Evolutionary conservation across 1,140 invertebrate species (phyloP), one percentile per base, ranked within the genome.

Genomic region (Drosophila sp.): DNA sequence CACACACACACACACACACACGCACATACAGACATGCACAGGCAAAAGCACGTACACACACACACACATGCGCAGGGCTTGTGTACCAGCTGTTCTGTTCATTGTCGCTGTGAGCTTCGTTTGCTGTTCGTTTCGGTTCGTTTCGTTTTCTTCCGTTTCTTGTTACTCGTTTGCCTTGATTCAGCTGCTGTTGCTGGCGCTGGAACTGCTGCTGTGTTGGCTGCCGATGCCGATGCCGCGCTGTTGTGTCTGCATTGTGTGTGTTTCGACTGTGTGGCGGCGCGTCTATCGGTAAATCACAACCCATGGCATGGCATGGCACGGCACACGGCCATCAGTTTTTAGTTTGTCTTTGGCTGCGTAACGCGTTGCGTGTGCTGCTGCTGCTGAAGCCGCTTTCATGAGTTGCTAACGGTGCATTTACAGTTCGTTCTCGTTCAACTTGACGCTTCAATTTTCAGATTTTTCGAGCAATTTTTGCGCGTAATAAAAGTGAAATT

Each of bases 281-380:
- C 44, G 44, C 8, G 44, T 50, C 44, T 50, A 50, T 87, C 80
- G 85, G 84, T 89, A 89, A 89, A 89, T 89, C 84, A 89, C 84
- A 89, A 78, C 85, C 44, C 85, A 69, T 72, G 63, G 17, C 17
- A 69, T 72, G 63, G 17, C 17, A 17, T 17, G 17, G 77, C 80
- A 80, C 72, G 68, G 85, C 85, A 89, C 85, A 89, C 85, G 80
- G 84, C 84, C 89, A 89, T 89, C 84, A 89, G 84, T 89, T 89
- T 84, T 89, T 85, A 89, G 84, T 89, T 89, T 89, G 84, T 80
- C 85, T 89, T 84, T 84, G 84, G 77, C 84, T 84, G 80, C 75
- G 84, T 84, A 84, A 84, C 84, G 84, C 84, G 84, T 89, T 89
- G 84, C 74, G 85, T 84, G 84, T 74, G 87, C 64, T 69, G 65